Base-by-base conservation (phyloP, 2,888 invertebrate genomes). In the Lomographa bimaculata region DNA sequence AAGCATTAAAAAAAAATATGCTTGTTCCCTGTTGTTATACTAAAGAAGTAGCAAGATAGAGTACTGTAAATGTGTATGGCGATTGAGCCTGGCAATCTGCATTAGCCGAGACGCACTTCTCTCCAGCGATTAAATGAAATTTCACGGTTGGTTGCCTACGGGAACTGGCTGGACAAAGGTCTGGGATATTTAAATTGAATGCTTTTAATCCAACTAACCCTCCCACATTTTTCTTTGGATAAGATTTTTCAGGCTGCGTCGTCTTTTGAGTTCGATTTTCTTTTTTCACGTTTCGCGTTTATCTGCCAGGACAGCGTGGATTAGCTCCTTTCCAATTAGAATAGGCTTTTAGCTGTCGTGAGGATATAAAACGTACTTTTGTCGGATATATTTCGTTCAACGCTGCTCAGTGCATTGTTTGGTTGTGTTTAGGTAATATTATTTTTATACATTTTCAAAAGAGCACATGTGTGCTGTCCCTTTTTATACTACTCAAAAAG, bases 71-170 rank as follows among this genome's bases (percentile, higher is more conserved):
- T n/a, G n/a, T n/a, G n/a, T n/a, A n/a, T n/a, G n/a, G n/a, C n/a
- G n/a, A 76, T 78, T 59, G 68, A 74, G 68, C 57, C 69, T 73
- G 77, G 77, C 83, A 82, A 84, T 85, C 85, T 85, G 85, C 85
- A 85, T 86, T 85, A 86, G 81, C 71, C 64, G 71, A 73, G 84
- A 81, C 84, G 84, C 85, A 85, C 84, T 83, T 77, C 80, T 83
- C 80, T 77, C 71, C 65, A 57, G 64, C 82, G 83, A 84, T 85
- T 85, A 85, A 85, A 85, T 85, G 82, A 85, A 84, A 84, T 85
- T 84, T 85, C 82, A 85, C 76, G 82, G 79, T 69, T 74, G 74
- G 80, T 68, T 80, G 79, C 83, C 76, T 76, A 64, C 77, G 69
- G 76, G 70, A 79, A 70, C 77, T 71, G 72, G 61, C 78, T 71